phyloP scores from a whole-genome alignment of 1,140 invertebrate species.

The Aphelenchoides avenae region DNA sequence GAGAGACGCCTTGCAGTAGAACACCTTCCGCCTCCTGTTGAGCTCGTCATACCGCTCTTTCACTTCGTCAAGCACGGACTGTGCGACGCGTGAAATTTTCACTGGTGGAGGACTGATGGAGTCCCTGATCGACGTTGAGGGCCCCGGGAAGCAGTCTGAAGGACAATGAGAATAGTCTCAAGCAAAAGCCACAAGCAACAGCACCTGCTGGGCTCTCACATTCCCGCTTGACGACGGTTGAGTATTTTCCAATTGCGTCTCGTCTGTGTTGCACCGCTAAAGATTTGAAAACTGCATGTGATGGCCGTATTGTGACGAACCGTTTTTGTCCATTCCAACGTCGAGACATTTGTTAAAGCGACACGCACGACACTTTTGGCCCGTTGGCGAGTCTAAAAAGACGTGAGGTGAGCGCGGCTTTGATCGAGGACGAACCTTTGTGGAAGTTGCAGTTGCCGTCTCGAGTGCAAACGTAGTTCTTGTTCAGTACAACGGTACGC shows the following conservation, averaged over 20 bases:
- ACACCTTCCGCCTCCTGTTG: slow-evolving; percentile 34
- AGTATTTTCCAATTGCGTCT: slow-evolving; percentile 52
- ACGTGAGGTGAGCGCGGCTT: background rate
- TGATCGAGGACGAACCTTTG: slow-evolving; percentile 22
- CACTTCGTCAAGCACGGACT: slow-evolving; percentile 44
- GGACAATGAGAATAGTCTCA: slow-evolving; percentile 14
- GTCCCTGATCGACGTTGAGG: slow-evolving; percentile 10
- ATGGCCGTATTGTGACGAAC: too few species aligned
- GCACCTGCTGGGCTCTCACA: slow-evolving; percentile 4
- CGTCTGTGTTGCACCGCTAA: slow-evolving; percentile 48
- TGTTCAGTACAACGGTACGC: slow-evolving; percentile 44
- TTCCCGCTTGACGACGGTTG: slow-evolving; percentile 41
- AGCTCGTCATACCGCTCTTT: slow-evolving; percentile 22
- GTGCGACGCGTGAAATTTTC: slow-evolving; percentile 7
- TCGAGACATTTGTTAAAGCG: slow-evolving; percentile 44
- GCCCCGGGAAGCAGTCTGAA: slow-evolving; percentile 13
- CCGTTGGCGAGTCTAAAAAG: slow-evolving; percentile 39
- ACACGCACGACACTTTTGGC: slow-evolving; percentile 48
- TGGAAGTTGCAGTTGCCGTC: slow-evolving; percentile 33
- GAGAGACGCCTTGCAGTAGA: slow-evolving; percentile 33
- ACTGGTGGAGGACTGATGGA: slow-evolving; percentile 8
- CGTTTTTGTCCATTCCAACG: slow-evolving; percentile 41
- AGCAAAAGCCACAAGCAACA: slow-evolving; percentile 3
- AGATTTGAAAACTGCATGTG: slow-evolving; percentile 21
- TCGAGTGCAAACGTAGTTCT: slow-evolving; percentile 40